Conservation (phyloP, 92 coral and sea anemone species). For the Virgularia gustaviana region DNA sequence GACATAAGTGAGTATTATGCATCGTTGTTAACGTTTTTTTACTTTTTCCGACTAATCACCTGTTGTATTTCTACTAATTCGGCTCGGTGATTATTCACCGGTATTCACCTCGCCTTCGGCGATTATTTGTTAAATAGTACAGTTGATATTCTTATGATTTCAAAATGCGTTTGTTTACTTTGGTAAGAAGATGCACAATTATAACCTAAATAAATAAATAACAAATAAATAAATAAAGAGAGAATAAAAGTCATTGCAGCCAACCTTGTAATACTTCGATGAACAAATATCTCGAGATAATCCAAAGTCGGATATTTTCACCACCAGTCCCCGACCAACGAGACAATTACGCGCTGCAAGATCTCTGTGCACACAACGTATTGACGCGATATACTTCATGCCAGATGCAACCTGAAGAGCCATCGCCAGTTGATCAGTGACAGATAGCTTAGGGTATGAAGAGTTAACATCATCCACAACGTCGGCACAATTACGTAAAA, state of each 20-base stretch:
- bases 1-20: too few species aligned
- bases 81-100: too few species aligned
- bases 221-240: too few species aligned
- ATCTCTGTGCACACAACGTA: slow-evolving; percentile 91
- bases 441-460: slow-evolving; percentile 47
- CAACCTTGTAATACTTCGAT: slow-evolving; percentile 87
- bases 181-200: too few species aligned
- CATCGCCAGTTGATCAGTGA: slow-evolving; percentile 66
- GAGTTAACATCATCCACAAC: slow-evolving; percentile 5
- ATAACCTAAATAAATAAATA: too few species aligned
- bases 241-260: background rate
- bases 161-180: too few species aligned
- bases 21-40: too few species aligned
- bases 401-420: slow-evolving; percentile 78
- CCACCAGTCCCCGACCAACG: slow-evolving; percentile 68
- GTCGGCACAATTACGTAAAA: slow-evolving; percentile 54
- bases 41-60: too few species aligned
- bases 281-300: slow-evolving; percentile 88
- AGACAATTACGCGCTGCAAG: slow-evolving; percentile 89
- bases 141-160: too few species aligned
- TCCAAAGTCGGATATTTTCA: slow-evolving; percentile 92
- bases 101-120: too few species aligned
- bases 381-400: slow-evolving; percentile 67
- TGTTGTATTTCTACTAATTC: too few species aligned
- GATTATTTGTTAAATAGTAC: too few species aligned